phyloP scores from a whole-genome alignment of 2,797 vertebrate genomes.

The Pygocentrus nattereri region DNA sequence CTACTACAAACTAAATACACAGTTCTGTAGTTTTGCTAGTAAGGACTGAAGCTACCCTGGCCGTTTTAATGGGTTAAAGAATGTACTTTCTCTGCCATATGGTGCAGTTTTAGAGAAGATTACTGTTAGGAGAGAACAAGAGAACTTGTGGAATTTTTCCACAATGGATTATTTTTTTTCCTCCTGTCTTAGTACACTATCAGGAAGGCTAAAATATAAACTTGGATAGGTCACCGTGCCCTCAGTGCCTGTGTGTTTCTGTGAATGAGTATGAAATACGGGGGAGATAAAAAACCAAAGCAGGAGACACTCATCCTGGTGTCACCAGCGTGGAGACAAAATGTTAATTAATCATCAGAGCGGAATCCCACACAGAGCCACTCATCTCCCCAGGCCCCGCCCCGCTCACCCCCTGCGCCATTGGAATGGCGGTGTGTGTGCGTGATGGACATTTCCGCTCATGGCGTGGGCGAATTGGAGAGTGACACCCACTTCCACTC shows the following conservation, averaged over 20 bases:
- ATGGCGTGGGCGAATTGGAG: conserved; percentile 67
- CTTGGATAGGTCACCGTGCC: conserved; percentile 22
- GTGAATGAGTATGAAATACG: conserved; percentile 70
- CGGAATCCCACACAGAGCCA: conserved; percentile 40
- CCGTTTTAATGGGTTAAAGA: too few relatives aligned
- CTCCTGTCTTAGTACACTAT: not conserved
- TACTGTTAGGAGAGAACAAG: not conserved
- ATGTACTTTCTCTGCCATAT: too few relatives aligned
- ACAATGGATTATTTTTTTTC: not conserved
- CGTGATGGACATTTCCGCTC: conserved; percentile 76
- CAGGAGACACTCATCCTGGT: conserved; percentile 77
- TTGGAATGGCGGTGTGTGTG: conserved; percentile 26
- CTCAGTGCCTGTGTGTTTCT: conserved; percentile 29
- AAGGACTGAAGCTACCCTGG: too few relatives aligned
- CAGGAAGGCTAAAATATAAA: not conserved
- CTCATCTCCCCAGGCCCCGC: conserved; percentile 25
- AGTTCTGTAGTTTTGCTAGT: too few relatives aligned
- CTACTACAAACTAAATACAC: too few relatives aligned
- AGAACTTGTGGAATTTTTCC: not conserved
- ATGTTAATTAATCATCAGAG: conserved; percentile 41
- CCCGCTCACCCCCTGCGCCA: conserved; percentile 25
- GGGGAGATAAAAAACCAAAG: conserved; percentile 68
- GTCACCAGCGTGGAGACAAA: conserved; percentile 55
- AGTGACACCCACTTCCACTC: conserved; percentile 80
- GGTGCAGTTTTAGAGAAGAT: not conserved